phyloP scores from a whole-genome alignment of 2,797 vertebrate species.

The Tadarida brasiliensis region DNA sequence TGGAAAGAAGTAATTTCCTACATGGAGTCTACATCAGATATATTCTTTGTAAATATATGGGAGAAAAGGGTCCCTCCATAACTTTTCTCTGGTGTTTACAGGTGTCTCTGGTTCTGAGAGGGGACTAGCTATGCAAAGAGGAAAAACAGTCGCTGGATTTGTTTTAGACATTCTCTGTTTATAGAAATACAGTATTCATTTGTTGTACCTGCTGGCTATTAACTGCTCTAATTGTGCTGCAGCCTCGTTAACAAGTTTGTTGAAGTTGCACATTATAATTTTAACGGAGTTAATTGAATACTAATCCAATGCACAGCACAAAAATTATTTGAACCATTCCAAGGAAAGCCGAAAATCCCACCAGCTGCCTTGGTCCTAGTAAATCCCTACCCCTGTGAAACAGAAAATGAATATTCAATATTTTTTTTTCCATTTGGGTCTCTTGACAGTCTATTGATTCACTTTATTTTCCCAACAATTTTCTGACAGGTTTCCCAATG shows the following conservation, averaged over 20 bases:
- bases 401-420: slow-evolving; percentile 91
- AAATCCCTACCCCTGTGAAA: slow-evolving; percentile 89
- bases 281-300: slow-evolving; percentile 86
- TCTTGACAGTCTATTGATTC: slow-evolving; percentile 91
- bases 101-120: neutral
- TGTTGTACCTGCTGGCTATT: slow-evolving; percentile 74
- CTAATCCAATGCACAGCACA: slow-evolving; percentile 82
- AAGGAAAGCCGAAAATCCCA: slow-evolving; percentile 86
- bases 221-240: slow-evolving; percentile 72
- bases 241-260: slow-evolving; percentile 72
- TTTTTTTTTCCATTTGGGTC: slow-evolving; percentile 86
- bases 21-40: slow-evolving; percentile 9
- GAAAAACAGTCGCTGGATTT: neutral
- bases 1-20: slow-evolving; percentile 64
- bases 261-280: slow-evolving; percentile 82
- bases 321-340: slow-evolving; percentile 86
- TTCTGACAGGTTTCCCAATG: slow-evolving; percentile 89
- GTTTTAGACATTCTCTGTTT: slow-evolving; percentile 44
- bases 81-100: slow-evolving; percentile 55
- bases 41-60: neutral
- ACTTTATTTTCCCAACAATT: slow-evolving; percentile 92
- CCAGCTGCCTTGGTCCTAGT: slow-evolving; percentile 83
- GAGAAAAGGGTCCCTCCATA: slow-evolving; percentile 55
- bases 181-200: slow-evolving; percentile 60
- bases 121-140: neutral